phyloP scores from a whole-genome alignment of 2,888 invertebrate genomes.

The Ptilodon capucinus region DNA sequence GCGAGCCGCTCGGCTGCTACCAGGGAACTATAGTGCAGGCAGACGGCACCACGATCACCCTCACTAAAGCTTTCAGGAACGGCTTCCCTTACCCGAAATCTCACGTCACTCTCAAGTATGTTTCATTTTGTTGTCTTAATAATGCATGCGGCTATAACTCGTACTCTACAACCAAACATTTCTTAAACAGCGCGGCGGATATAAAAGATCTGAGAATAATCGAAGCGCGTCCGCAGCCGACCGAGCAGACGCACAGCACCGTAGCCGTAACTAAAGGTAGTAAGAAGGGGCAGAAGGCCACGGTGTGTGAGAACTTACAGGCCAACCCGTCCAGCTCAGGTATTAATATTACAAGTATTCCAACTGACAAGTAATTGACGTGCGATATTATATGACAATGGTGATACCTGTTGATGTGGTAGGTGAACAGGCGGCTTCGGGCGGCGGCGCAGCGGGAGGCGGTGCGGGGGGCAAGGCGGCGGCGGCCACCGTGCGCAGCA shows the following conservation, averaged over 20 bases:
- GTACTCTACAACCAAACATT: no score
- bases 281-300: constrained; percentile 60
- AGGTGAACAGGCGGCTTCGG: constrained; percentile 24
- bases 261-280: constrained; percentile 58
- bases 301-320: constrained; percentile 69
- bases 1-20: constrained; percentile 89
- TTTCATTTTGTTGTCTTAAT: neutral
- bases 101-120: constrained; percentile 77
- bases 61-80: constrained; percentile 92
- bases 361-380: no score
- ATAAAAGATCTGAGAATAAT: constrained; percentile 90
- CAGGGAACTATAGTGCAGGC: constrained; percentile 90
- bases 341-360: constrained; percentile 4
- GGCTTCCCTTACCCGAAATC: constrained; percentile 83
- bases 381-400: no score
- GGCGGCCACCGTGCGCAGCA: constrained; percentile 49
- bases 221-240: constrained; percentile 78
- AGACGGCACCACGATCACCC: constrained; percentile 87
- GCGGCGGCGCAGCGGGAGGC: constrained; percentile 7
- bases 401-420: constrained; percentile 3
- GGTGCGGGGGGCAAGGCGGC: constrained; percentile 16
- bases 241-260: constrained; percentile 65
- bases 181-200: constrained; percentile 87
- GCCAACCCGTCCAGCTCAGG: constrained; percentile 59
- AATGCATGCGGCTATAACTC: constrained; percentile 22